These are phyloP conservation scores for Sebastiscus tertius DNA, from an alignment of 2,797 vertebrate genomes.

Conservation along the genomic window DNA sequence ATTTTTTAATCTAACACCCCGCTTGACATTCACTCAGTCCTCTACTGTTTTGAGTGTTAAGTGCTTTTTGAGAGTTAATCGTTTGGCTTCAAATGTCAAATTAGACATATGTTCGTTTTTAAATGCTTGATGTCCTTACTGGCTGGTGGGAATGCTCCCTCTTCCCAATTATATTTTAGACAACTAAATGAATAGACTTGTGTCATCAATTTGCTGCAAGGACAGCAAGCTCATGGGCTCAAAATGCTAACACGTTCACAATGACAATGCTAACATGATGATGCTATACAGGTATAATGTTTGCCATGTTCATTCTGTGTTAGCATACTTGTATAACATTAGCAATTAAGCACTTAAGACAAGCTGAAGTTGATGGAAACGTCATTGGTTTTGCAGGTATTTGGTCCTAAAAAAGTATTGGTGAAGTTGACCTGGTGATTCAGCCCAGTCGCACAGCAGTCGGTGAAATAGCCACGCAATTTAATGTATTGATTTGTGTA, in stretches of 20 bases:
- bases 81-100: slow-evolving; percentile 17
- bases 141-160: neutral
- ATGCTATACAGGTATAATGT: neutral
- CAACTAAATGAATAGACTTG: neutral
- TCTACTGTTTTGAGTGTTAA: neutral
- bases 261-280: neutral
- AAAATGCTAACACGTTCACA: neutral
- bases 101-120: neutral
- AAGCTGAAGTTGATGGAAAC: neutral
- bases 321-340: neutral
- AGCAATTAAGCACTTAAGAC: neutral
- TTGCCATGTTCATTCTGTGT: neutral
- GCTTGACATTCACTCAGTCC: slow-evolving; percentile 17
- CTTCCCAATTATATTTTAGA: neutral
- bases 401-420: neutral
- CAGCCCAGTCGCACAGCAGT: too few relatives aligned
- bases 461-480: too few relatives aligned
- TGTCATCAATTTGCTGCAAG: neutral
- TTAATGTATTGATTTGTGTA: too few relatives aligned
- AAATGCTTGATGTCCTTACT: neutral
- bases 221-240: neutral
- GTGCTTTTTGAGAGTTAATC: slow-evolving; percentile 15
- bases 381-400: neutral
- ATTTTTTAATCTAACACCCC: slow-evolving; percentile 13
- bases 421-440: neutral